Evolutionary conservation across 2,113 vertebrate genomes (phyloP), one percentile per base, ranked within the genome.

Genomic region (Austrofundulus limnaeus): DNA sequence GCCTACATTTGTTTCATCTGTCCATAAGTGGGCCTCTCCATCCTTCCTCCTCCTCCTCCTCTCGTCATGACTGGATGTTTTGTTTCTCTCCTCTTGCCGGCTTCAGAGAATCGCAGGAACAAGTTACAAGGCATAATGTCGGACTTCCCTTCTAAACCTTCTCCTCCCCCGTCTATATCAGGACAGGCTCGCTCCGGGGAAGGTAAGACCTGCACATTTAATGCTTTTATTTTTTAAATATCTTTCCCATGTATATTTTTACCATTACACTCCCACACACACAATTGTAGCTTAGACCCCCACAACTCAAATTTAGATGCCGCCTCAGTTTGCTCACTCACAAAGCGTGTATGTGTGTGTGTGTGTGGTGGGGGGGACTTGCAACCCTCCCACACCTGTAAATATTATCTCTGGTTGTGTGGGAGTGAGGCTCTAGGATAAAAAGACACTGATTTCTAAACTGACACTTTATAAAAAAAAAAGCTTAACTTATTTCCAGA

Each of bases 111-210:
- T 83, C 93, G 89, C 76, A 92, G 93, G 75, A 94, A 94, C 85
- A 94, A 95, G 87, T 90, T 95, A 62, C 94, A 94, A 88, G 94
- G 94, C 23, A 93, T 95, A 77, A 90, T 96, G 87, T 93, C 94
- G 0, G 94, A 96, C 77, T 94, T 95, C 70, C 91, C 95, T 24
- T 87, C 92, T 1, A 95, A 95, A 89, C 88, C 93, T 14, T 79
- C 92, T 0, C 79, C 90, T 1, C 89, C 93, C 0, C 87, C 92
- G 2, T 90, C 93, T 41, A 87, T 92, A 63, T 88, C 94, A 0
- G 91, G 92, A 67, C 94, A 91, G 83, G 81, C 88, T 75, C 91
- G 94, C 41, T 80, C 93, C 0, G 91, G 90, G 1, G 95, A 95
- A 92, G 95, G 95, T 95, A 91, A 87, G 87, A 58, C 11, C 37